Conservation (phyloP, 2,888 invertebrate genomes). For the Neocrepidodera transversa region DNA sequence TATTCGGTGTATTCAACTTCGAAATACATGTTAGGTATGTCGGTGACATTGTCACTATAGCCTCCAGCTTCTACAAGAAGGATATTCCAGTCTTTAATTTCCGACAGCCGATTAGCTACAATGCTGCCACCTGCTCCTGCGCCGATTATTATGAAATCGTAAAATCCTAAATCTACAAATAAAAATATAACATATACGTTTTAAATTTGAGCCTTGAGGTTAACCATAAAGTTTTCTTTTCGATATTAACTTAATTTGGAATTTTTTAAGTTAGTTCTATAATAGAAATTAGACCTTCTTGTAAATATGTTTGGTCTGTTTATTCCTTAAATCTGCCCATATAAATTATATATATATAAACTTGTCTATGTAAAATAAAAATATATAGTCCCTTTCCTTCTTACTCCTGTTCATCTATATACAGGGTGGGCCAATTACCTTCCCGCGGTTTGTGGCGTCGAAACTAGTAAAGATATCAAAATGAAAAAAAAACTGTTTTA, state of each 20-base stretch:
- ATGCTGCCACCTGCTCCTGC: constrained; percentile 39
- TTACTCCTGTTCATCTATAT: no score
- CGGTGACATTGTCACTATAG: constrained; percentile 57
- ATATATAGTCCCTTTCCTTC: no score
- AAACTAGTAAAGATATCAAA: no score
- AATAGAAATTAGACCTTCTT: no score
- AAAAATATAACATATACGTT: constrained; percentile 10
- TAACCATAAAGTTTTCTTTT: background rate
- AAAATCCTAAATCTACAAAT: constrained; percentile 34
- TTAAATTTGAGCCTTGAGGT: constrained; percentile 10
- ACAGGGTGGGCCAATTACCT: no score
- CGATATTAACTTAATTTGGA: constrained; percentile 14
- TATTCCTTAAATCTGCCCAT: no score
- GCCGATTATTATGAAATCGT: constrained; percentile 40
- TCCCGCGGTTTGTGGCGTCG: no score
- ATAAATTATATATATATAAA: no score
- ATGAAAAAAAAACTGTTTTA: no score
- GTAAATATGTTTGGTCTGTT: no score
- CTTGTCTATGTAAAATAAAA: no score
- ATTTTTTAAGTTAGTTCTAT: no score
- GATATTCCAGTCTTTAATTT: constrained; percentile 34
- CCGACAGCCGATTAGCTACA: constrained; percentile 38
- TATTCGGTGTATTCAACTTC: constrained; percentile 69
- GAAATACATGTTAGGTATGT: constrained; percentile 65
- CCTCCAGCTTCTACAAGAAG: constrained; percentile 41